phyloP scores from a whole-genome alignment of 2,888 invertebrate genomes.

The Rhagium mordax region DNA sequence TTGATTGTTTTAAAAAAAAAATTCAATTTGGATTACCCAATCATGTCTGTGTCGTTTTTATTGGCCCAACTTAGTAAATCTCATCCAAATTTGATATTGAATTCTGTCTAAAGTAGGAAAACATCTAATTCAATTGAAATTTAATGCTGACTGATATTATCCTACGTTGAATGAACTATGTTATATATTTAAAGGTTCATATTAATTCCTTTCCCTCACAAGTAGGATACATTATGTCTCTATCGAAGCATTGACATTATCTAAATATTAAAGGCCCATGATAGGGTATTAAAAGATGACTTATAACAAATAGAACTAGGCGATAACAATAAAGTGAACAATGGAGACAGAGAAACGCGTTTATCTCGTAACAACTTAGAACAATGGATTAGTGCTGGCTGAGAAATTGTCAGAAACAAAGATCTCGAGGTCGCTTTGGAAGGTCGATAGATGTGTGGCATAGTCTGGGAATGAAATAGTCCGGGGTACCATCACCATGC shows the following conservation, averaged over 20 bases:
- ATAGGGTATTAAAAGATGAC: neutral
- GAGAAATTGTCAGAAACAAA: slow-evolving; percentile 24
- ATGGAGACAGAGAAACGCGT: neutral
- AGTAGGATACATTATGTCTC: neutral
- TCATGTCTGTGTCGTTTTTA: too few relatives aligned
- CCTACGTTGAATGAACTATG: too few relatives aligned
- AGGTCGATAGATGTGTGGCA: slow-evolving; percentile 11
- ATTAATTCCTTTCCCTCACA: neutral
- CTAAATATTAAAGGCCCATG: neutral
- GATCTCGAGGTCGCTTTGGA: slow-evolving; percentile 12
- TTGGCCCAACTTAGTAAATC: too few relatives aligned
- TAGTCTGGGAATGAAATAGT: neutral
- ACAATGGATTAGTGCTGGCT: slow-evolving; percentile 12
- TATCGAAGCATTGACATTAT: neutral
- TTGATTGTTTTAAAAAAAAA: too few relatives aligned
- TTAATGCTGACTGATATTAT: too few relatives aligned
- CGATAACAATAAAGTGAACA: slow-evolving; percentile 1
- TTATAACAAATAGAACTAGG: neutral
- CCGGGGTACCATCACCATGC: neutral
- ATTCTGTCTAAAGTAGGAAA: too few relatives aligned
- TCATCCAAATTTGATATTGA: too few relatives aligned
- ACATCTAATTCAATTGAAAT: too few relatives aligned
- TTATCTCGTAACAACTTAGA: neutral
- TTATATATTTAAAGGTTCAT: neutral
- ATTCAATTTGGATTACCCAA: too few relatives aligned